Conservation (phyloP, 1,140 invertebrate genomes). For the Gryllus bimaculatus region DNA sequence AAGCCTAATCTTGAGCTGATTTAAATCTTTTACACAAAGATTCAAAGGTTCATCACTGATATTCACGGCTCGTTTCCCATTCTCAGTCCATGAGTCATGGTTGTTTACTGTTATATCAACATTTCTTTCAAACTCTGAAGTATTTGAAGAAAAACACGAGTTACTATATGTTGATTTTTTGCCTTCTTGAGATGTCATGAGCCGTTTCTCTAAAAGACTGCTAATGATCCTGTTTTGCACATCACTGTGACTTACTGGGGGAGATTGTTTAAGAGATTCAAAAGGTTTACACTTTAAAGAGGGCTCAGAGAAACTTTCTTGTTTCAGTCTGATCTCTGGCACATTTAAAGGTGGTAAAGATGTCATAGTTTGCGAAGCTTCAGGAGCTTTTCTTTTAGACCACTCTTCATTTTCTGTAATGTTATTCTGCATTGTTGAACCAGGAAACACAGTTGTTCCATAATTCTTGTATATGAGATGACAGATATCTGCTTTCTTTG, state of each 20-base stretch:
- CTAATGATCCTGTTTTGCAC: conserved; percentile 60
- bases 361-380: not conserved
- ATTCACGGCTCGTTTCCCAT: not conserved
- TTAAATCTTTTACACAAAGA: conserved; percentile 65
- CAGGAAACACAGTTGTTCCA: conserved; percentile 63
- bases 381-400: not conserved
- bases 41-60: conserved; percentile 62
- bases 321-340: not conserved
- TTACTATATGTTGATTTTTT: not conserved
- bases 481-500: conserved; percentile 82
- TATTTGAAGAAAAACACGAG: not conserved
- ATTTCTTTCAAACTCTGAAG: not conserved
- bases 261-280: not conserved
- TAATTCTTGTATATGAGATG: conserved; percentile 87
- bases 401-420: conserved; percentile 10
- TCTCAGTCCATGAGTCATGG: not conserved
- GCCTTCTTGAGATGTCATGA: conserved; percentile 33
- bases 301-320: not conserved
- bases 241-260: conserved; percentile 37
- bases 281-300: conserved; percentile 13
- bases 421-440: conserved; percentile 39
- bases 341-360: not conserved
- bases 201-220: conserved; percentile 53
- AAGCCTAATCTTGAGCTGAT: conserved; percentile 52
- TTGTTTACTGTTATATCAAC: not conserved